phyloP scores from a whole-genome alignment of 2,888 invertebrate species.

The Sinopyrophorus schimmeli region DNA sequence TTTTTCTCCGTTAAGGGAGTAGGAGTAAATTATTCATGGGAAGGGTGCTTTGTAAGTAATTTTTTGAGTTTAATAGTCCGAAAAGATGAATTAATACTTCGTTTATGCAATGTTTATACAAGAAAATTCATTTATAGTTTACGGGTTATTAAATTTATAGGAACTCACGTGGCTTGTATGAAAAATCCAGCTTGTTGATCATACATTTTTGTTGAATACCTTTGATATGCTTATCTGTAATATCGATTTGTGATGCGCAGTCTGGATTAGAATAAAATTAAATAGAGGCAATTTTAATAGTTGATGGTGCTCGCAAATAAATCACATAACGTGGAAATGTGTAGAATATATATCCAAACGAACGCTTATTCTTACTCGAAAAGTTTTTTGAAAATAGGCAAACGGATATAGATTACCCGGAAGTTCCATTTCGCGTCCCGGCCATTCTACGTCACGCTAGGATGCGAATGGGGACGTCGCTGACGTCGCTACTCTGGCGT shows the following conservation, averaged over 20 bases:
- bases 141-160: too few species aligned
- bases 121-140: too few species aligned
- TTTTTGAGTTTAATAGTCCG: constrained; percentile 31
- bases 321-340: too few species aligned
- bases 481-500: constrained; percentile 43
- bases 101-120: constrained; percentile 11
- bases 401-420: constrained; percentile 37
- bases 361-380: constrained; percentile 11
- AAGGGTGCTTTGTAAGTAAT: constrained; percentile 23
- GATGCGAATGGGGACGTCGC: constrained; percentile 42
- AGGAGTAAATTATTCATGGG: constrained; percentile 47
- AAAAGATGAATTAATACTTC: constrained; percentile 32
- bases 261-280: too few species aligned
- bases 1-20: constrained; percentile 45
- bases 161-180: too few species aligned
- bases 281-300: too few species aligned
- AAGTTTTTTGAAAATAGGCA: constrained; percentile 21
- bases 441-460: constrained; percentile 43
- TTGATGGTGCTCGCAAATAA: too few species aligned
- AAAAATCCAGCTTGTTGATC: too few species aligned
- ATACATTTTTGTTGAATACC: too few species aligned
- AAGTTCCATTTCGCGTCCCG: constrained; percentile 42
- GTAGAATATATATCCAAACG: too few species aligned
- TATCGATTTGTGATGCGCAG: too few species aligned
- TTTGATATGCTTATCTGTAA: too few species aligned